These are phyloP conservation scores for Chloroceryle amazona DNA, from an alignment of 2,797 vertebrate genomes.

Conservation along the genomic window DNA sequence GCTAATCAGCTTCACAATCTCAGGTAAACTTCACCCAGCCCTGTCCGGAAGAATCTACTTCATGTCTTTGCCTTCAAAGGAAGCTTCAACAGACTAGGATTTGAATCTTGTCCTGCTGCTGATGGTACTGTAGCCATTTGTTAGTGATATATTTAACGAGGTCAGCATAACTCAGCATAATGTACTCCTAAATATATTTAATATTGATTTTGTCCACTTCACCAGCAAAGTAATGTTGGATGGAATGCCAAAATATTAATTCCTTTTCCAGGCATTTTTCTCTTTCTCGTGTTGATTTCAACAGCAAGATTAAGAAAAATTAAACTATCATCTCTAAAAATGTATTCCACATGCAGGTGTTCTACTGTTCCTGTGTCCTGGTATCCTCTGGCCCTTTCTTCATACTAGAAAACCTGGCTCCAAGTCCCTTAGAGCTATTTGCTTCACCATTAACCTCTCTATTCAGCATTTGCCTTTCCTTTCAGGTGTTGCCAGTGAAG, in stretches of 20 bases:
- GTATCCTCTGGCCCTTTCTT: neutral
- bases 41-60: neutral
- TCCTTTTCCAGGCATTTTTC: constrained; percentile 9
- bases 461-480: neutral
- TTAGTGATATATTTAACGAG: constrained; percentile 55
- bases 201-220: constrained; percentile 53
- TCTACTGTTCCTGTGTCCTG: neutral
- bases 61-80: neutral
- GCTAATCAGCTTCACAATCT: neutral
- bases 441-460: neutral
- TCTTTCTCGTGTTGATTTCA: constrained; percentile 38
- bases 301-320: constrained; percentile 34
- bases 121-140: neutral
- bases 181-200: constrained; percentile 45
- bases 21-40: neutral
- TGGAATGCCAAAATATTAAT: constrained; percentile 4
- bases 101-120: neutral
- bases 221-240: neutral
- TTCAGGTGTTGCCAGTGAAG: constrained; percentile 41
- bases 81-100: neutral
- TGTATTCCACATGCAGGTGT: constrained; percentile 5
- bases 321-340: constrained; percentile 21
- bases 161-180: constrained; percentile 53
- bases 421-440: neutral
- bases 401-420: neutral